These are phyloP conservation scores for silkworm (Bombyx mori) DNA, from an alignment of 1,140 invertebrate species.

Conservation along the genomic window ASM3026992v2 NC_085123.1:7625001-7625500, in stretches of 20 bases:
- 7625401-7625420: too few relatives aligned
- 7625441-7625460: too few relatives aligned
- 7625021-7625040: too few relatives aligned
- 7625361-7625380: constrained; percentile 57
- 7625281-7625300: constrained; percentile 74
- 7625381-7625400: not conserved
- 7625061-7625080: too few relatives aligned
- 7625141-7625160: not conserved
- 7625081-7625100: too few relatives aligned
- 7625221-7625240: constrained; percentile 82
- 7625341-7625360: constrained; percentile 63
- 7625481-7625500: too few relatives aligned
- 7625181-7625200: constrained; percentile 51
- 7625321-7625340: constrained; percentile 73
- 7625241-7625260: constrained; percentile 80
- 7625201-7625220: constrained; percentile 70
- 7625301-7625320: constrained; percentile 66
- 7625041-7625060: too few relatives aligned
- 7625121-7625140: not conserved
- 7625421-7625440: too few relatives aligned
- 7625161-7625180: not conserved
- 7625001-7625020: too few relatives aligned
- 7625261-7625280: constrained; percentile 82
- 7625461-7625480: too few relatives aligned
- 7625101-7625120: not conserved